A percentile compares a stretch with the other conserved stretches of the same genome.
These are phyloP conservation scores for Mylabris phalerata DNA, from an alignment of 1,140 invertebrate species.

Conservation along the genomic window DNA sequence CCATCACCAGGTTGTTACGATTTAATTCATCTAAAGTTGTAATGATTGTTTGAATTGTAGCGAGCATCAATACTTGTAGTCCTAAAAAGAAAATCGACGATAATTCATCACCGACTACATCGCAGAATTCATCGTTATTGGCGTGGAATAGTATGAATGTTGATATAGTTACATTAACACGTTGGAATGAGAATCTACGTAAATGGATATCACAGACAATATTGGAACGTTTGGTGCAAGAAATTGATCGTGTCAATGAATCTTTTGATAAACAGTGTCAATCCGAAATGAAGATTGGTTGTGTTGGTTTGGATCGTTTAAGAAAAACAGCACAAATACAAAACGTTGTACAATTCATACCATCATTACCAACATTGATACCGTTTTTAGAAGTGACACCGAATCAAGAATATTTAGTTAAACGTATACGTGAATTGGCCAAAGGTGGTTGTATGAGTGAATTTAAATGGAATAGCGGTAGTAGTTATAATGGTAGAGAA, in stretches of 20 bases:
- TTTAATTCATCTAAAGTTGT: not conserved
- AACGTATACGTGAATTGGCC: constrained; percentile 66
- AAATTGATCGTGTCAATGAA: constrained; percentile 64
- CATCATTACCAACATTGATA: constrained; percentile 60
- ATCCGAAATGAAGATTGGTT: constrained; percentile 62
- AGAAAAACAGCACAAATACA: constrained; percentile 56
- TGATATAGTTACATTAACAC: constrained; percentile 52
- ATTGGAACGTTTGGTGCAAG: constrained; percentile 57
- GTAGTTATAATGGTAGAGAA: constrained; percentile 60
- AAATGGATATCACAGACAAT: constrained; percentile 77
- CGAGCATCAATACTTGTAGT: constrained; percentile 37
- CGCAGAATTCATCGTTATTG: constrained; percentile 44
- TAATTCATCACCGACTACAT: constrained; percentile 43
- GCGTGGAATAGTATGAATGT: constrained; percentile 56
- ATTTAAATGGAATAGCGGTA: constrained; percentile 73
- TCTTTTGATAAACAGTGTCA: constrained; percentile 59
- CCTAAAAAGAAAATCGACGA: constrained; percentile 44
- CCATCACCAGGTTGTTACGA: constrained; percentile 42
- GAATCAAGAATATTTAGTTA: constrained; percentile 78
- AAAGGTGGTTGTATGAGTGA: constrained; percentile 75
- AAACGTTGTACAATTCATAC: constrained; percentile 55
- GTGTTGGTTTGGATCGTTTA: constrained; percentile 60
- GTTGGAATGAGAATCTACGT: constrained; percentile 61
- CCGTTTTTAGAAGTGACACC: constrained; percentile 70
- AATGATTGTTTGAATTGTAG: constrained; percentile 9